A percentile compares a stretch with the other conserved stretches of the same genome.
phyloP scores from a whole-genome alignment of 2,113 vertebrate species.

The Isichthys henryi region DNA sequence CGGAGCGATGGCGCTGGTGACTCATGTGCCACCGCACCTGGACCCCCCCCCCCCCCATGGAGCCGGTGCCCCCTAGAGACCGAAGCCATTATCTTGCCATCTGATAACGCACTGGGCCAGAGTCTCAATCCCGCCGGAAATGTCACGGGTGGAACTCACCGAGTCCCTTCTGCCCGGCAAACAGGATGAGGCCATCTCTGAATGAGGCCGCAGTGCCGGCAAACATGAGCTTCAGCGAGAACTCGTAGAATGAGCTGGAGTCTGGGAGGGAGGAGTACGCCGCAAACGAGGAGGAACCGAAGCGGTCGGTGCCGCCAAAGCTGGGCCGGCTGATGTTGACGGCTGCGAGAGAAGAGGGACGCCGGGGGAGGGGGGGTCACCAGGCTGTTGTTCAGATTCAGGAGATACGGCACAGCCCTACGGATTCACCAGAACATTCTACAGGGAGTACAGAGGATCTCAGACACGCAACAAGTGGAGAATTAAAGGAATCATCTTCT shows the following conservation, averaged over 20 bases:
- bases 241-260: constrained; percentile 68
- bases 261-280: constrained; percentile 62
- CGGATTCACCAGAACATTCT: neutral
- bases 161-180: constrained; percentile 72
- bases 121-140: neutral
- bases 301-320: constrained; percentile 69
- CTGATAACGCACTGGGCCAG: constrained; percentile 4
- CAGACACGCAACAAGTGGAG: neutral
- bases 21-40: constrained; percentile 39
- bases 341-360: constrained; percentile 51
- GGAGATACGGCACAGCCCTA: neutral
- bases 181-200: constrained; percentile 79
- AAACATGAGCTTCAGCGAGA: constrained; percentile 72
- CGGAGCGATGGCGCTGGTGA: constrained; percentile 28
- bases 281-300: constrained; percentile 73
- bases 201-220: constrained; percentile 62
- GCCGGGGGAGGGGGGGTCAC: neutral
- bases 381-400: neutral
- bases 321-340: constrained; percentile 66
- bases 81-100: constrained; percentile 17
- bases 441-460: neutral
- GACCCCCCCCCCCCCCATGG: constrained; percentile 18
- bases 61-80: constrained; percentile 26
- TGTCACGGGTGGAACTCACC: constrained; percentile 56
- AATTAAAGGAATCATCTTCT: neutral